phyloP scores from a whole-genome alignment of 2,888 invertebrate genomes.

The Nasonia oneida region DNA sequence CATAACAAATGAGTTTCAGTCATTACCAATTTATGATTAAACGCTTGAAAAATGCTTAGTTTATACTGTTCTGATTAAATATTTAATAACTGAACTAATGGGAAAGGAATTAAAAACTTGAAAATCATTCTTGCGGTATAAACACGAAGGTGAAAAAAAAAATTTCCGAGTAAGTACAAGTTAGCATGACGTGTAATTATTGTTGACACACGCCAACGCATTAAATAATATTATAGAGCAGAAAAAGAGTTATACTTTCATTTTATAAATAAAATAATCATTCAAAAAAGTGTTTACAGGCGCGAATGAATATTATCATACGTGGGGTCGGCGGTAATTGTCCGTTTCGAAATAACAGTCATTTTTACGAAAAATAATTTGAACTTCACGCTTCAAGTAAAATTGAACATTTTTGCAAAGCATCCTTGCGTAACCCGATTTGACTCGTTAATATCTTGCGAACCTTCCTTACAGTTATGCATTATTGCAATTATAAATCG shows the following conservation, averaged over 20 bases:
- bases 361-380: slow-evolving; percentile 18
- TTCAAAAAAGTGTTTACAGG: not conserved
- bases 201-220: slow-evolving; percentile 24
- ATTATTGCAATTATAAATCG: not conserved
- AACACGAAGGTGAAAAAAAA: not conserved
- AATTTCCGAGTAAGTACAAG: not conserved
- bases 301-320: not conserved
- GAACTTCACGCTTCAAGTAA: not conserved
- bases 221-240: slow-evolving; percentile 14
- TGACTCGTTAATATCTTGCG: not conserved
- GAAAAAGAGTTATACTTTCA: slow-evolving; percentile 39
- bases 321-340: slow-evolving; percentile 6
- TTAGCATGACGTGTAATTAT: slow-evolving; percentile 14
- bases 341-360: slow-evolving; percentile 12
- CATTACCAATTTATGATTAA: no score
- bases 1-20: no score
- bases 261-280: slow-evolving; percentile 45
- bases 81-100: no score
- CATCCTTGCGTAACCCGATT: not conserved
- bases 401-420: not conserved
- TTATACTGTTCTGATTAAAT: no score
- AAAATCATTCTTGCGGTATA: not conserved
- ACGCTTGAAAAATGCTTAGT: no score
- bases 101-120: not conserved
- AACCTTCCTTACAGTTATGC: not conserved